These are phyloP conservation scores for Agrilus planipennis DNA, from an alignment of 1,140 invertebrate genomes.

Conservation along the genomic window DNA sequence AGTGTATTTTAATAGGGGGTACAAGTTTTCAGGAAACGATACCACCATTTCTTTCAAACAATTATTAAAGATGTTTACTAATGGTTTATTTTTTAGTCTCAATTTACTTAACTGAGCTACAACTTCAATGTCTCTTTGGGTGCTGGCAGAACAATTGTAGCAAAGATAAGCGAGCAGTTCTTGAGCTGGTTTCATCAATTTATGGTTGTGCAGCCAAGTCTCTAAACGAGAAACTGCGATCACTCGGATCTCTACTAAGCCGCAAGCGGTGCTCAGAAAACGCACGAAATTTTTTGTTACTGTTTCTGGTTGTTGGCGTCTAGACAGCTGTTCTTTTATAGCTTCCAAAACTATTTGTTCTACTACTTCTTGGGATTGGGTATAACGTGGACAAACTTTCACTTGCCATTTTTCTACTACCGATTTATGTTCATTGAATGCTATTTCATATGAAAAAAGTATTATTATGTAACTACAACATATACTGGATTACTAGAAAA, in stretches of 20 bases:
- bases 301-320: conserved; percentile 72
- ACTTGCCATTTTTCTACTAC: conserved; percentile 32
- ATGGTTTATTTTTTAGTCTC: conserved; percentile 83
- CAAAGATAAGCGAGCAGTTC: conserved; percentile 89
- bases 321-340: conserved; percentile 74
- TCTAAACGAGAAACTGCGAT: conserved; percentile 75
- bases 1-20: conserved; percentile 79
- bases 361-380: conserved; percentile 53
- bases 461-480: neutral
- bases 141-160: conserved; percentile 72
- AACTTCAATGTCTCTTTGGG: conserved; percentile 76
- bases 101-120: conserved; percentile 83
- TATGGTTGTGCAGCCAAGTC: conserved; percentile 92
- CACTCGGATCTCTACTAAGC: conserved; percentile 73
- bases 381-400: conserved; percentile 44
- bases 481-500: neutral
- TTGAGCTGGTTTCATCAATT: conserved; percentile 80
- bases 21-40: conserved; percentile 69
- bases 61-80: conserved; percentile 78
- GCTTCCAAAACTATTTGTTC: conserved; percentile 75
- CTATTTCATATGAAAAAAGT: conserved; percentile 8
- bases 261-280: conserved; percentile 70
- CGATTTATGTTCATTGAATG: conserved; percentile 37
- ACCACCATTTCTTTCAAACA: conserved; percentile 72
- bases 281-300: conserved; percentile 81